These are phyloP conservation scores for Tragelaphus eurycerus DNA, from an alignment of 2,797 vertebrate genomes.

Conservation along the genomic window DNA sequence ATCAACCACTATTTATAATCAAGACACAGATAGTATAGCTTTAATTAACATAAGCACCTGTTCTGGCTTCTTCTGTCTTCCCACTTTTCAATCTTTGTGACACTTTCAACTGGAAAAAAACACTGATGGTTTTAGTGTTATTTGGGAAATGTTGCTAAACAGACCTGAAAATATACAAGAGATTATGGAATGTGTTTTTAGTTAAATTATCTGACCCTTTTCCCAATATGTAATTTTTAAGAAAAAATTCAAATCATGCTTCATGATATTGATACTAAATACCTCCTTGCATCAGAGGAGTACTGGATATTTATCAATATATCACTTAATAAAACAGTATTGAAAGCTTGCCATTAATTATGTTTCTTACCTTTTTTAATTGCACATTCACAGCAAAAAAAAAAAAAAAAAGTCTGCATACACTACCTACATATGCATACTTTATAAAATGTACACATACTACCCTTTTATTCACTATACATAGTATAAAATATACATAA, in stretches of 20 bases:
- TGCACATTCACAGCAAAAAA: neutral
- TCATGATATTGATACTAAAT: neutral
- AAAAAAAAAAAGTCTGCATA: neutral
- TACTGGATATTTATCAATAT: neutral
- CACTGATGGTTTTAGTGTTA: neutral
- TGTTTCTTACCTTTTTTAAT: neutral
- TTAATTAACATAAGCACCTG: conserved; percentile 52
- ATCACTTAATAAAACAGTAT: neutral
- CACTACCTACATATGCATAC: neutral
- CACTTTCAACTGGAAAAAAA: neutral
- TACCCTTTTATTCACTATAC: neutral
- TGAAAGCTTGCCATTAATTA: neutral
- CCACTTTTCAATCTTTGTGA: neutral
- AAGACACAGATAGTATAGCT: conserved; percentile 22
- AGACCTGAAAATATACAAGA: neutral
- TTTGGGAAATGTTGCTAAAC: neutral
- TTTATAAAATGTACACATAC: neutral
- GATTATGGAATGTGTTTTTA: neutral
- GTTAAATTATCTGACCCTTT: neutral
- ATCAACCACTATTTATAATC: conserved; percentile 16
- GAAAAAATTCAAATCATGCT: neutral
- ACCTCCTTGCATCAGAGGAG: neutral
- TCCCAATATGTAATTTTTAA: neutral
- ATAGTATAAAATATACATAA: neutral
- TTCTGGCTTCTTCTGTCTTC: neutral